Evolutionary conservation across 1,140 invertebrate species (phyloP), one percentile per base, ranked within the genome.

Genomic region (Cotesia glomerata): DNA sequence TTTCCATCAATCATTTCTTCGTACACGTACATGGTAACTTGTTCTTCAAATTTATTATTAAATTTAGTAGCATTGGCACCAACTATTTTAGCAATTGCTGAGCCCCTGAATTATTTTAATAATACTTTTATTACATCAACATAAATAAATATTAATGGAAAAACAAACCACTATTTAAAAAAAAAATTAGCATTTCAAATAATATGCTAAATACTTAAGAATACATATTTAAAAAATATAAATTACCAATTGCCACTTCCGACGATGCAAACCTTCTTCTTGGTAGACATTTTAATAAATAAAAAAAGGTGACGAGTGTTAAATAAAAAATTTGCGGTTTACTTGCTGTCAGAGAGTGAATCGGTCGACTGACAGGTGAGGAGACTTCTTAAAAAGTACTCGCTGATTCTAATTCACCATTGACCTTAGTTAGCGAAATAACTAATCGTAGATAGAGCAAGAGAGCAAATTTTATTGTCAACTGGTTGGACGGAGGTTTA

Each of bases 51-150:
- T 62, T 90, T 83, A 45, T 90, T 88, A 76, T 88, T 89, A 75
- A 87, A 87, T 39, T 88, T 83, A 0, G 89, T 89, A 79, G 92
- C 93, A 75, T 88, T 88, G 14, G 92, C 92, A 16, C 93, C 93
- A 52, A 95, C 87, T 75, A 95, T 92, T 84, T 93, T 93, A 11
- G 93, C 93, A 76, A 95, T 95, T 5, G 93, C 93, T 62, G 93
- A 93, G 26, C 94, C 94, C 93, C 93, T 93, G 76, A 72, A 88
- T 85, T 72, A 72, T 54, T 45, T 35, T n/a, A 13, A 63, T 13
- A 26, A 26, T 26, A 26, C 14, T 16, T 63, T n/a, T 63, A 39
- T 26, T 59, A 51, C 16, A 51, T 18, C 26, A 18, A 18, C 26
- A 49, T 65, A 18, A 34, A 36, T 63, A 5, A 67, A 61, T 54